These are phyloP conservation scores for Catharus bicknelli DNA, from an alignment of 2,113 vertebrate genomes.

Conservation along the genomic window DNA sequence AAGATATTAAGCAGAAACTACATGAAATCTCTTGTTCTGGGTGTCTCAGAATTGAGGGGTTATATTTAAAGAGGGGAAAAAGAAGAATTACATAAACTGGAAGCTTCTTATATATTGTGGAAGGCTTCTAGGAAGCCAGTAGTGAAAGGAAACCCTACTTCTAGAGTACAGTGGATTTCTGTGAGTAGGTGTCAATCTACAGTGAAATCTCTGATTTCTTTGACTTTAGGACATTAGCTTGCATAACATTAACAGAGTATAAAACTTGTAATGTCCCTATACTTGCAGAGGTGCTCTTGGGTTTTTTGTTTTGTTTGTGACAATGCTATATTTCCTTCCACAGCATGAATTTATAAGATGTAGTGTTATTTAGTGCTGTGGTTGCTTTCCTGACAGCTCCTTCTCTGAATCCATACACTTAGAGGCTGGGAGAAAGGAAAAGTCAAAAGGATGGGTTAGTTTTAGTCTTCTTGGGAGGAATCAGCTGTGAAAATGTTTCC, in stretches of 20 bases:
- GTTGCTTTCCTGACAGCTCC: neutral
- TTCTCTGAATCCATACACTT: neutral
- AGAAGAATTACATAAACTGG: neutral
- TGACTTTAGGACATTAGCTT: neutral
- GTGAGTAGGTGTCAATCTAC: neutral
- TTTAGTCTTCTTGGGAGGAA: neutral
- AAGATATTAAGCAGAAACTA: neutral
- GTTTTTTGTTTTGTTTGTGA: neutral
- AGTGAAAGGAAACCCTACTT: neutral
- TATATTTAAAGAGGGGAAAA: neutral
- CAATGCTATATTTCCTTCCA: neutral
- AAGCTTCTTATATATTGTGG: neutral
- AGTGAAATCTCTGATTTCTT: neutral
- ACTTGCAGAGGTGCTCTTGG: neutral
- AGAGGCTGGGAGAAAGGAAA: neutral
- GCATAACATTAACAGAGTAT: neutral
- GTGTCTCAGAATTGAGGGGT: neutral
- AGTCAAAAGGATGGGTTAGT: neutral
- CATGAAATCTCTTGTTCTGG: neutral
- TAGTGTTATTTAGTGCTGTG: neutral
- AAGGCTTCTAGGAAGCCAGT: neutral
- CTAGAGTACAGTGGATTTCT: neutral
- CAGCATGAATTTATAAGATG: neutral
- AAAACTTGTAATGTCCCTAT: neutral
- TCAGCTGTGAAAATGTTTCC: conserved; percentile 1